Evolutionary conservation across 2,113 vertebrate genomes (phyloP).

Genomic region (Procavia capensis): DNA sequence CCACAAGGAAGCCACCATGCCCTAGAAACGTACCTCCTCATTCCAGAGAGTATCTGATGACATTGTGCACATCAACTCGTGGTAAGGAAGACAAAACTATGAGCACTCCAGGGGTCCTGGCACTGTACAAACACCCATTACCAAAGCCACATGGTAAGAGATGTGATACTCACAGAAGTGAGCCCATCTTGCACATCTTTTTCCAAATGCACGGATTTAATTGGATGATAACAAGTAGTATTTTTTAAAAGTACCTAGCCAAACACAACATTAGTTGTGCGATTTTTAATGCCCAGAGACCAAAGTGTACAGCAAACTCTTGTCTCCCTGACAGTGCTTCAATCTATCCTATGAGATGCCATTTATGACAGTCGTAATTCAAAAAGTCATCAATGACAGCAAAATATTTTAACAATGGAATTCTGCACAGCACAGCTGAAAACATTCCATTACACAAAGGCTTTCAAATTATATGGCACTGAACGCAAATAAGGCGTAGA

Average conservation of each 20-base stretch:
- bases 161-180: conserved; percentile 49
- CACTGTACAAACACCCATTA: neutral
- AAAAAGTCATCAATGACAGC: conserved; percentile 61
- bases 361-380: conserved; percentile 68
- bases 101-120: neutral
- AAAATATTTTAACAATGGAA: conserved; percentile 78
- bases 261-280: conserved; percentile 62
- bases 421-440: conserved; percentile 74
- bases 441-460: conserved; percentile 69
- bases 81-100: neutral
- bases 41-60: accelerated
- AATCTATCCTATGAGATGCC: conserved; percentile 74
- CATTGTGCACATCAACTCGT: accelerated
- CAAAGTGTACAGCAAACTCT: conserved; percentile 63
- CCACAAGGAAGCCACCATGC: neutral
- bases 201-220: conserved; percentile 65
- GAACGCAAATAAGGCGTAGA: conserved; percentile 69
- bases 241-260: neutral
- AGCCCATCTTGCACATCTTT: conserved; percentile 56
- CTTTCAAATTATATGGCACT: conserved; percentile 64
- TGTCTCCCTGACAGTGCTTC: conserved; percentile 73
- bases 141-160: conserved; percentile 49
- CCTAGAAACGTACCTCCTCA: neutral
- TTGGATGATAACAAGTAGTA: conserved; percentile 47
- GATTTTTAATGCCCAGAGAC: conserved; percentile 65